Evolutionary conservation across 2,797 vertebrate species (phyloP).

Genomic region (Sebastes oblongus): DNA sequence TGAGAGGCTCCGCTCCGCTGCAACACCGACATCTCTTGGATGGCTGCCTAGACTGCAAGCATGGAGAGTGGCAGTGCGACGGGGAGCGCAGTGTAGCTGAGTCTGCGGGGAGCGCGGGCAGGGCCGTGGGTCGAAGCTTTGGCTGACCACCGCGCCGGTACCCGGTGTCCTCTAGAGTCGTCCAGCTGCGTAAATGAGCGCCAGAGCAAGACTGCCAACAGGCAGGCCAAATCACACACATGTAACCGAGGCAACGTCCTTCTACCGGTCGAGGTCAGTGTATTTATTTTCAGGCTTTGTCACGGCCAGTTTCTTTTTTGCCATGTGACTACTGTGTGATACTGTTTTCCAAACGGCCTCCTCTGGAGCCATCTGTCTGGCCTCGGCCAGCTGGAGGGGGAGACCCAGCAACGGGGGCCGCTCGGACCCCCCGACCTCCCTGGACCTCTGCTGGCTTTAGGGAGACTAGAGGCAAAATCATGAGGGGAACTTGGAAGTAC

Average conservation of each 20-base stretch:
- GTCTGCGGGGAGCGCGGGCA: slow-evolving; percentile 34
- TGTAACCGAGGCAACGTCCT: slow-evolving; percentile 23
- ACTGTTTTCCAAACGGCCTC: slow-evolving; percentile 26
- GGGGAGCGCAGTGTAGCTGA: slow-evolving; percentile 1
- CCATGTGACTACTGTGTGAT: slow-evolving; percentile 9
- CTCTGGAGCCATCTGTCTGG: slow-evolving; percentile 27
- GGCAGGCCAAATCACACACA: slow-evolving; percentile 53
- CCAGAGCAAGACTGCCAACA: slow-evolving; percentile 44
- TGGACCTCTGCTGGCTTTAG: slow-evolving; percentile 1
- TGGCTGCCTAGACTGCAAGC: slow-evolving; percentile 30
- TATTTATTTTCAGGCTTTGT: slow-evolving; percentile 59
- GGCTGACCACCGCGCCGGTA: slow-evolving; percentile 45
- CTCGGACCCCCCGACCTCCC: slow-evolving; percentile 3
- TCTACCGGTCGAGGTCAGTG: slow-evolving; percentile 32
- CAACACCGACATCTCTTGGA: slow-evolving; percentile 54
- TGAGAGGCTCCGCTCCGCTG: slow-evolving; percentile 23
- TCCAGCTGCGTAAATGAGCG: slow-evolving; percentile 72
- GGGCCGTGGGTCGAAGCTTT: slow-evolving; percentile 44
- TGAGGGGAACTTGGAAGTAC: not conserved
- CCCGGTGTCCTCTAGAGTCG: slow-evolving; percentile 54
- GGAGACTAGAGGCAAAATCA: slow-evolving; percentile 5
- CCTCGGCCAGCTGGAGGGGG: slow-evolving; percentile 30
- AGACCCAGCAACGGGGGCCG: not conserved
- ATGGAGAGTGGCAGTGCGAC: slow-evolving; percentile 14
- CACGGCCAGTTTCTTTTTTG: slow-evolving; percentile 37